phyloP scores from a whole-genome alignment of 30 jellyfish, hydroid and myxozoan species.

The Pseudorhiza aurosa region DNA sequence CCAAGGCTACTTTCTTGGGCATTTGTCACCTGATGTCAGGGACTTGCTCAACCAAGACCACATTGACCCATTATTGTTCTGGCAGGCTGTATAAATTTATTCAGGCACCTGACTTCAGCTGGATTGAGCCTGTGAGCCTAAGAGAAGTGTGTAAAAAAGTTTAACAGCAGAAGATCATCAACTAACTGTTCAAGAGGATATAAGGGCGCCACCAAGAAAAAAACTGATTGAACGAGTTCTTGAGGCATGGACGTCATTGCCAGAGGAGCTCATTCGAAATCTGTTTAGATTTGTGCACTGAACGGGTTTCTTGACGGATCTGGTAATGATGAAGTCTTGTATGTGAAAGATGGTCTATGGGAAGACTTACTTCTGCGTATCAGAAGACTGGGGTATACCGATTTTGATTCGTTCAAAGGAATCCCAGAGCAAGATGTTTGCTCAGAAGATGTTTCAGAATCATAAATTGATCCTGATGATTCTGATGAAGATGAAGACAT shows the following conservation, averaged over 20 bases:
- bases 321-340: background rate
- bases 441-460: no score
- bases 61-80: background rate
- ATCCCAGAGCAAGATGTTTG: no score
- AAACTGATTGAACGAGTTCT: no score
- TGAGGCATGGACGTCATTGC: background rate
- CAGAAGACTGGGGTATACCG: no score
- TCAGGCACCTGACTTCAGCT: slow-evolving; percentile 47
- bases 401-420: no score
- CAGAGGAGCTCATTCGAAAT: no score
- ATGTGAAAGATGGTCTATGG: background rate
- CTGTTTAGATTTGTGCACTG: background rate
- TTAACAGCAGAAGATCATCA: background rate
- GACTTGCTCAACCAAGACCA: background rate
- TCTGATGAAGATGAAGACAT: no score
- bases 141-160: slow-evolving; percentile 1
- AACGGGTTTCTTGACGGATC: background rate
- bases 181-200: background rate
- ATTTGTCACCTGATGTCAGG: background rate
- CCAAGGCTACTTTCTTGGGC: slow-evolving; percentile 17
- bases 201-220: no score
- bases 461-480: no score
- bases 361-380: background rate
- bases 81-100: no score
- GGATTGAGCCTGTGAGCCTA: slow-evolving; percentile 8